phyloP scores from a whole-genome alignment of 2,797 vertebrate genomes.

The Buphagus erythrorhynchus region DNA sequence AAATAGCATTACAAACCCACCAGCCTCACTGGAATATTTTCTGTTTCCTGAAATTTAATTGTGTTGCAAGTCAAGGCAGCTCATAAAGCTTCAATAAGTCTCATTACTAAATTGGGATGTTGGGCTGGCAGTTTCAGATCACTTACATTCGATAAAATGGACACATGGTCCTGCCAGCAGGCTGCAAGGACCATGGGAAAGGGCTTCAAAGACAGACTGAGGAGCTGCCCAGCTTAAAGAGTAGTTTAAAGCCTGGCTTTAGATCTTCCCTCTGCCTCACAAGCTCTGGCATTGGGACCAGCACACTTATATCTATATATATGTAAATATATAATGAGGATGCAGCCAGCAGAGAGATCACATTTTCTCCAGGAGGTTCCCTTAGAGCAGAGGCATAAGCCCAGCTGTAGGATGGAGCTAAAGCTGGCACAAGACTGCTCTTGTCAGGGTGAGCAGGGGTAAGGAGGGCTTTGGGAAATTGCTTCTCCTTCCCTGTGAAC shows the following conservation, averaged over 20 bases:
- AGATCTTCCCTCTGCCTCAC: neutral
- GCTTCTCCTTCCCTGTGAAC: neutral
- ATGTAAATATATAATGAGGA: neutral
- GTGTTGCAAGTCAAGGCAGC: slow-evolving; percentile 21
- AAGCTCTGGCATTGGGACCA: neutral
- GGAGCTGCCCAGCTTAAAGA: neutral
- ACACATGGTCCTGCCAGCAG: neutral
- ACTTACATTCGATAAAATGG: neutral
- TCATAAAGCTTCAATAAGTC: slow-evolving; percentile 46
- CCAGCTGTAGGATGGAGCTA: neutral
- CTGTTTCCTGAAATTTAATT: slow-evolving; percentile 57
- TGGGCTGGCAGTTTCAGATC: neutral
- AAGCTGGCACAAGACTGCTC: neutral
- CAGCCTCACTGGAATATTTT: slow-evolving; percentile 50
- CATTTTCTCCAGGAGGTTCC: neutral
- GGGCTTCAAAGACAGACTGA: neutral
- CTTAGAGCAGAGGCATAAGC: neutral
- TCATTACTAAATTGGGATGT: slow-evolving; percentile 35
- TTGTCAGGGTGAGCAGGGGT: neutral
- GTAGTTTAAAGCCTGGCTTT: neutral
- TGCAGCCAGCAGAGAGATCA: neutral
- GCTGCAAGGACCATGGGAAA: neutral
- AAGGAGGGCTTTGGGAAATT: neutral
- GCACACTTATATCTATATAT: fast-evolving
- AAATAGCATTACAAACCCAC: slow-evolving; percentile 17